Conservation (phyloP, 1,140 invertebrate genomes). For the Ridgeia piscesae region DNA sequence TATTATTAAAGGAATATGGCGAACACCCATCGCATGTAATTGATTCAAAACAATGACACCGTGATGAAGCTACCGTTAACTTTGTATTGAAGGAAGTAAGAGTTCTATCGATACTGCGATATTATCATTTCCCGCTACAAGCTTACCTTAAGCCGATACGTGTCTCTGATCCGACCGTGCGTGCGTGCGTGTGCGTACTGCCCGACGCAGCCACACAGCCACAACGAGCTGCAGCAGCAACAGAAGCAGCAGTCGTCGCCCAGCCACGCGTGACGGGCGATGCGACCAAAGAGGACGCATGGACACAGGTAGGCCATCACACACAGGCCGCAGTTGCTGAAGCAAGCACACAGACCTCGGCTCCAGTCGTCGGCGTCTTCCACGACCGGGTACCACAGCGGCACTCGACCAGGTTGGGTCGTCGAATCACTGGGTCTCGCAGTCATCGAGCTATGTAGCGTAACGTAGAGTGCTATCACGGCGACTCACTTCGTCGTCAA, state of each 20-base stretch:
- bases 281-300: neutral
- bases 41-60: no score
- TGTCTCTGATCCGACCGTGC: neutral
- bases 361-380: neutral
- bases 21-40: no score
- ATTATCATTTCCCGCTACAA: neutral
- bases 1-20: no score
- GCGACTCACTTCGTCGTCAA: no score
- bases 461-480: neutral
- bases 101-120: no score
- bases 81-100: no score
- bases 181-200: neutral
- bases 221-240: neutral
- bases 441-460: neutral
- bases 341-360: neutral
- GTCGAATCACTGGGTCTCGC: no score
- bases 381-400: neutral
- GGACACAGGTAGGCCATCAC: neutral
- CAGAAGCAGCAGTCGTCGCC: neutral
- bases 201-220: neutral
- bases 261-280: neutral
- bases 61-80: no score
- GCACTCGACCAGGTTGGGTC: no score
- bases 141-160: neutral
- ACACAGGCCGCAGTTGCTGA: neutral